Evolutionary conservation across 1,140 invertebrate species (phyloP), one percentile per base, ranked within the genome.

Genomic region (Latrodectus geometricus): DNA sequence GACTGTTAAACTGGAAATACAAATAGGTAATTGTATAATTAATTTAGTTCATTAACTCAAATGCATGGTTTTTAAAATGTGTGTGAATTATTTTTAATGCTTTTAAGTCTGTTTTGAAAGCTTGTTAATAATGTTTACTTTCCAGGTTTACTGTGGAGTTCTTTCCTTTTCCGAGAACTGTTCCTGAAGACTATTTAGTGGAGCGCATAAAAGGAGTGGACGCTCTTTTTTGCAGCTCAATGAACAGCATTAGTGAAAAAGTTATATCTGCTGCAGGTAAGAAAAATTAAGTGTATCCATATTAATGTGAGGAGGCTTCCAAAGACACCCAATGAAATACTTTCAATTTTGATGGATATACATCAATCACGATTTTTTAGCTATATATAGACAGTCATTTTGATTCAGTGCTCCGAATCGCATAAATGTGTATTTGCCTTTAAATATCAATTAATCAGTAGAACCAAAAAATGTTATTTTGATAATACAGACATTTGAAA

Each of bases 251-350:
- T 17, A 49, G 21, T n/a, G 75, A 86, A 21, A 56, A 68, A 12
- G 74, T 86, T n/a, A 23, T 86, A 14, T 73, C 68, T 8, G 74
- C 83, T 23, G 74, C 83, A 70, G 83, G 83, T 84, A 66, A 66
- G 17, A 61, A 17, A 61, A 4, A 14, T 61, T 61, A 14, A n/a
- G n/a, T n/a, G n/a, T n/a, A n/a, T n/a, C n/a, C n/a, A n/a, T n/a
- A n/a, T n/a, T n/a, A n/a, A n/a, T n/a, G n/a, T n/a, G n/a, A n/a
- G n/a, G n/a, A n/a, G n/a, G n/a, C n/a, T n/a, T n/a, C n/a, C n/a
- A n/a, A n/a, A n/a, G n/a, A n/a, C n/a, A n/a, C 54, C 8, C 8
- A 56, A 56, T 14, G 54, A 14, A 14, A 11, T 61, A 17, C 54
- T 17, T 17, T 17, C 54, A 14, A 61, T 2, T 14, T 61, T 61